These are phyloP conservation scores for Candidula unifasciata DNA, from an alignment of 2,888 invertebrate genomes.

Conservation along the genomic window DNA sequence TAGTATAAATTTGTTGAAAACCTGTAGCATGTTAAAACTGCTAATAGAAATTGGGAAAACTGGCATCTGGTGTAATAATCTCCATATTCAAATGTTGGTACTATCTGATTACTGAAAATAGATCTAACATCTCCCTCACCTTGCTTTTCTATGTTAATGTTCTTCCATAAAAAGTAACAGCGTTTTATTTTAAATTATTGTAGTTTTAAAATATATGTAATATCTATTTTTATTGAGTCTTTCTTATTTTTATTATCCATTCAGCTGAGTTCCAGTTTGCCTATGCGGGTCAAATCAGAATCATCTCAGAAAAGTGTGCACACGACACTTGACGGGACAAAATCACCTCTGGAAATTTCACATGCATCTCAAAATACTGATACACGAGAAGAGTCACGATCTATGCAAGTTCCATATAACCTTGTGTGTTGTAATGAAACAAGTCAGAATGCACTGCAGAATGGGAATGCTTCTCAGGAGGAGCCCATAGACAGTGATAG, in stretches of 20 bases:
- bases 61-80: no score
- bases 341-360: not conserved
- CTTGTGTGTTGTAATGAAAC: conserved; percentile 10
- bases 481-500: conserved; percentile 66
- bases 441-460: conserved; percentile 21
- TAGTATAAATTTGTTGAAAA: no score
- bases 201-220: no score
- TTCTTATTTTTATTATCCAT: not conserved
- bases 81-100: no score
- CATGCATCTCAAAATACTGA: not conserved
- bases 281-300: conserved; percentile 57
- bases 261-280: conserved; percentile 46
- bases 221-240: not conserved
- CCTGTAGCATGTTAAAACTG: no score
- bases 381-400: not conserved
- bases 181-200: not conserved
- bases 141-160: no score
- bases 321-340: conserved; percentile 7
- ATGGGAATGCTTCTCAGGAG: conserved; percentile 40
- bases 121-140: no score
- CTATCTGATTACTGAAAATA: no score
- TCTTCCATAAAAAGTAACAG: no score
- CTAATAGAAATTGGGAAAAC: no score
- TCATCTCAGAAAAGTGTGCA: conserved; percentile 40
- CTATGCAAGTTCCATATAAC: conserved; percentile 24